phyloP scores from a whole-genome alignment of 2,797 vertebrate genomes.

The Danio aesculapii region DNA sequence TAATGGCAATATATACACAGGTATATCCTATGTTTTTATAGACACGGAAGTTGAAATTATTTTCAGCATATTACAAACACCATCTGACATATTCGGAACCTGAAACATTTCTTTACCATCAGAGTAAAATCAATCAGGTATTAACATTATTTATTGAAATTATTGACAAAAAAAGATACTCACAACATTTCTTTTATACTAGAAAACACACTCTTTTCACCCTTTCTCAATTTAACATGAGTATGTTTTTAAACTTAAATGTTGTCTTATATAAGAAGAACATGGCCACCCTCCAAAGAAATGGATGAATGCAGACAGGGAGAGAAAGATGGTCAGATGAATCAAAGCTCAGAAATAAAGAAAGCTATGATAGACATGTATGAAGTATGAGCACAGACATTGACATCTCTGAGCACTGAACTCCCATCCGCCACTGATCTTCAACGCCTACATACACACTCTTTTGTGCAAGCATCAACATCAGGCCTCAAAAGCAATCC shows the following conservation, averaged over 20 bases:
- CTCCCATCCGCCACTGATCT: neutral
- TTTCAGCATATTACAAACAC: neutral
- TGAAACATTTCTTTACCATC: neutral
- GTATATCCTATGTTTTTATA: neutral
- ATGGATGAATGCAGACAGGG: conserved; percentile 17
- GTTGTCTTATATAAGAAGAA: conserved; percentile 1
- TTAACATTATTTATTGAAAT: neutral
- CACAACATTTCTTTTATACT: neutral
- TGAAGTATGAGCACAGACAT: conserved; percentile 6
- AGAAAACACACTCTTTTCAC: neutral
- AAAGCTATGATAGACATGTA: conserved; percentile 8
- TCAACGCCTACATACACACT: neutral
- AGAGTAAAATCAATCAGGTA: neutral
- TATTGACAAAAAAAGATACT: neutral
- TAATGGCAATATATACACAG: conserved; percentile 3
- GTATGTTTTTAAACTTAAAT: neutral
- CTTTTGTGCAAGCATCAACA: conserved; percentile 33
- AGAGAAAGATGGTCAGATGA: conserved; percentile 21
- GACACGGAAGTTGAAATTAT: neutral
- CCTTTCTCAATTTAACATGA: neutral
- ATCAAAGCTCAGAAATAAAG: conserved; percentile 15
- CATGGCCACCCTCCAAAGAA: conserved; percentile 12
- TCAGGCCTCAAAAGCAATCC: conserved; percentile 24
- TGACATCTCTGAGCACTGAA: conserved; percentile 1
- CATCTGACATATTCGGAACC: neutral